phyloP scores from a whole-genome alignment of 2,113 vertebrate species.

The Silurus asotus region DNA sequence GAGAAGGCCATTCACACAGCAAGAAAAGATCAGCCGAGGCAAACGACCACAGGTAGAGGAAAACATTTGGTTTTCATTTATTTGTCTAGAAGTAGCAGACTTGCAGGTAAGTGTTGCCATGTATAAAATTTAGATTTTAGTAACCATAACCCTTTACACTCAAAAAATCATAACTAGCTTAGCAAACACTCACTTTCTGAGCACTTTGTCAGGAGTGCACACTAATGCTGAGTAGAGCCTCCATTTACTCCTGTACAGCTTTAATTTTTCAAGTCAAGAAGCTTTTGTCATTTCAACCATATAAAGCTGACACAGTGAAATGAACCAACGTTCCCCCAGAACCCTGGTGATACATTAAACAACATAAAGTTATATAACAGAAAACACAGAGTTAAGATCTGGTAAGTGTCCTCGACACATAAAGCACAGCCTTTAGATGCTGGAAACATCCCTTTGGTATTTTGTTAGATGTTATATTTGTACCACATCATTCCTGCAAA shows the following conservation, averaged over 20 bases:
- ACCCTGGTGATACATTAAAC: too few relatives aligned
- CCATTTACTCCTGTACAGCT: background rate
- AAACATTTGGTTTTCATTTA: background rate
- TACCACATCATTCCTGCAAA: too few relatives aligned
- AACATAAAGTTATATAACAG: too few relatives aligned
- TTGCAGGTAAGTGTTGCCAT: background rate
- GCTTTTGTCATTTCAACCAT: too few relatives aligned
- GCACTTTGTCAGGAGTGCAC: background rate
- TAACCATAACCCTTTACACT: background rate
- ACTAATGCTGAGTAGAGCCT: background rate
- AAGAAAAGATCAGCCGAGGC: constrained; percentile 11
- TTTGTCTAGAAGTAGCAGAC: background rate
- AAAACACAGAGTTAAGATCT: too few relatives aligned
- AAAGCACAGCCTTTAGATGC: background rate
- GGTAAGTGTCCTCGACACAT: too few relatives aligned
- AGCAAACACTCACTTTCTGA: background rate
- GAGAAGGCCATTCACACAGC: background rate
- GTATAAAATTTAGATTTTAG: background rate
- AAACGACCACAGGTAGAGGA: constrained; percentile 11
- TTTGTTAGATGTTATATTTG: background rate
- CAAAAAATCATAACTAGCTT: background rate
- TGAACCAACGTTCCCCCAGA: too few relatives aligned
- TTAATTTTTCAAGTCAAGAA: background rate
- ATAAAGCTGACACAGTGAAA: too few relatives aligned
- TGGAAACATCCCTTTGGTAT: background rate